Evolutionary conservation across 2,797 vertebrate species (phyloP), one percentile per base, ranked within the genome.

Genomic region (Sciaenops ocellatus): DNA sequence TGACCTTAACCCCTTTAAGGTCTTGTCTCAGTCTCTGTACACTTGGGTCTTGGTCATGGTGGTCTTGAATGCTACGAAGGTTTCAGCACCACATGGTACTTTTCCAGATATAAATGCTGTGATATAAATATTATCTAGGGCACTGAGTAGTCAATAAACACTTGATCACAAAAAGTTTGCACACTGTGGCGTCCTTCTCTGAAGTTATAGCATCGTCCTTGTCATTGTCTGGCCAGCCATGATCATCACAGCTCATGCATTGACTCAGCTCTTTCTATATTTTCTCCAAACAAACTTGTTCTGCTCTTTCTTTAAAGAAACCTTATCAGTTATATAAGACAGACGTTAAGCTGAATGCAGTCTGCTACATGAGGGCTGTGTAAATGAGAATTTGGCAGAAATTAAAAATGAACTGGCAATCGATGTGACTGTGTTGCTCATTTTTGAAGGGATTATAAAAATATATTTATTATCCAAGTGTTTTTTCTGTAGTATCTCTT

Each of bases 401-500:
- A 69, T 7, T 41, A 12, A 42, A 55, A 51, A 76, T 6, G n/a
- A 52, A 30, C 38, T 66, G 66, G 24, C 30, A 50, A 24, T 34
- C 26, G 4, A 55, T 20, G 7, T 42, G 54, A 42, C 9, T 42
- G 8, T 57, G n/a, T 16, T 38, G 4, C 11, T 41, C 41, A 41
- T 46, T 41, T 30, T 34, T 22, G 11, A 60, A 20, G 47, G 47
- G 4, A 56, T 34, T 20, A 11, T 61, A 17, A 52, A 59, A 55
- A 17, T 20, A 10, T 73, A 11, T 56, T 69, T 5, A 60, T 30
- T 46, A 10, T 64, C 24, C n/a, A 34, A 5, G 16, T 85, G 17
- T 79, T 41, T 86, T 17, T 56, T 28, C 20, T 84, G 22, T 64
- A 96, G 95, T 85, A 26, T 95, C 95, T 69, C 86, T 91, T 72